A percentile compares a stretch with the other conserved stretches of the same genome.
Conservation (phyloP, 2,888 invertebrate genomes). For the Deilephila elpenor region DNA sequence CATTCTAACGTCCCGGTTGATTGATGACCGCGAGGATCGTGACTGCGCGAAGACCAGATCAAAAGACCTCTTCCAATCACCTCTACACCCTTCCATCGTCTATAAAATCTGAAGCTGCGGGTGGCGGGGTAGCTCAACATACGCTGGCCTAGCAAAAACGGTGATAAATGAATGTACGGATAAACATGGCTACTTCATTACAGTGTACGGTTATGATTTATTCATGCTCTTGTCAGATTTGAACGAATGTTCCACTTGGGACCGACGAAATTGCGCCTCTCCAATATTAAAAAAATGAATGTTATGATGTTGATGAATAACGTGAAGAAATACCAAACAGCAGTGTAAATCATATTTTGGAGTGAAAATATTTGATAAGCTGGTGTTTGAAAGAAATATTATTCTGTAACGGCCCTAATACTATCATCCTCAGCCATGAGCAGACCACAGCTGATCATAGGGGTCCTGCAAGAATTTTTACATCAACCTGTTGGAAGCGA, state of each 20-base stretch:
- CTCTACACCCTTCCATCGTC: slow-evolving; percentile 32
- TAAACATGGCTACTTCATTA: slow-evolving; percentile 83
- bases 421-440: background rate
- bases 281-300: background rate
- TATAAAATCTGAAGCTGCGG: slow-evolving; percentile 29
- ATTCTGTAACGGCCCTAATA: background rate
- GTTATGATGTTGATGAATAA: background rate
- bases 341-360: background rate
- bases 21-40: slow-evolving; percentile 72
- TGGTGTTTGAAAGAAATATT: too few relatives aligned
- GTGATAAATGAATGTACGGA: slow-evolving; percentile 79
- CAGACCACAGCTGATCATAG: too few relatives aligned
- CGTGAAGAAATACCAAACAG: background rate
- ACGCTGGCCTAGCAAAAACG: slow-evolving; percentile 61
- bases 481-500: too few relatives aligned
- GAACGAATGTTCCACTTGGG: slow-evolving; percentile 70
- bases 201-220: slow-evolving; percentile 79
- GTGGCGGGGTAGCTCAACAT: slow-evolving; percentile 49
- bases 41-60: slow-evolving; percentile 58
- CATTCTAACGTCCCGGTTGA: slow-evolving; percentile 68
- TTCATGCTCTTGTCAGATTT: slow-evolving; percentile 78
- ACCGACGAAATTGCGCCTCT: slow-evolving; percentile 34
- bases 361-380: too few relatives aligned
- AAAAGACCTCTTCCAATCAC: slow-evolving; percentile 43
- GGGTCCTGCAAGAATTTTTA: too few relatives aligned